A percentile compares a stretch with the other conserved stretches of the same genome.
phyloP scores from a whole-genome alignment of 2,113 vertebrate species.

The Casuarius casuarius region DNA sequence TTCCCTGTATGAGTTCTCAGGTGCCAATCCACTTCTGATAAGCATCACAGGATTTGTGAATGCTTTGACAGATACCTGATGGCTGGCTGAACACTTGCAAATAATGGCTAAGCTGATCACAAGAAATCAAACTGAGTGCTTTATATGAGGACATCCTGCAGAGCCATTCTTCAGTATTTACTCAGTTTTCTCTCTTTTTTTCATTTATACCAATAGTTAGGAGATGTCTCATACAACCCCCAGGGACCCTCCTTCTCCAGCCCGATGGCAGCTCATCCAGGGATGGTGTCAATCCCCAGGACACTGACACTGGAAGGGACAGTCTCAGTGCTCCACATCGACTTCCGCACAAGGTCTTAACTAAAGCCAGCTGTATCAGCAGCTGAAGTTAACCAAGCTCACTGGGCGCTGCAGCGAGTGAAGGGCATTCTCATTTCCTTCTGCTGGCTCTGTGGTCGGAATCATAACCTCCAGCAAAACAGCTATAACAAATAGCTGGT shows the following conservation, averaged over 20 bases:
- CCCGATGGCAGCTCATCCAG: rapidly evolving
- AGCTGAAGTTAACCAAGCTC: neutral
- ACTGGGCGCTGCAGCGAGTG: rapidly evolving
- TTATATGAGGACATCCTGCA: neutral
- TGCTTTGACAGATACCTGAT: neutral
- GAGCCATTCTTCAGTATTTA: neutral
- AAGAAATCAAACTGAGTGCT: neutral
- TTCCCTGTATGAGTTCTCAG: neutral
- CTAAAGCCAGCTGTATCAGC: neutral
- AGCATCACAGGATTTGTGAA: neutral
- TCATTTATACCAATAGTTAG: neutral
- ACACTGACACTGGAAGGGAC: neutral
- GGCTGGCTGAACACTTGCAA: neutral
- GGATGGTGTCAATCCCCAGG: neutral
- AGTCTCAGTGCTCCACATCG: neutral
- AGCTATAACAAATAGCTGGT: neutral
- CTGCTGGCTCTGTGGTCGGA: rapidly evolving
- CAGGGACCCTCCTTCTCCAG: neutral
- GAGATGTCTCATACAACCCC: neutral
- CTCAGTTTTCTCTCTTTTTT: neutral
- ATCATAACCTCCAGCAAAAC: neutral
- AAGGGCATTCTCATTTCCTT: neutral
- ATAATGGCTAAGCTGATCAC: neutral
- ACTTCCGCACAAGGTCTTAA: neutral
- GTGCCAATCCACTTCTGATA: neutral